These are phyloP conservation scores for Meandrina meandrites DNA, from an alignment of 92 coral and sea anemone species.

Conservation along the genomic window DNA sequence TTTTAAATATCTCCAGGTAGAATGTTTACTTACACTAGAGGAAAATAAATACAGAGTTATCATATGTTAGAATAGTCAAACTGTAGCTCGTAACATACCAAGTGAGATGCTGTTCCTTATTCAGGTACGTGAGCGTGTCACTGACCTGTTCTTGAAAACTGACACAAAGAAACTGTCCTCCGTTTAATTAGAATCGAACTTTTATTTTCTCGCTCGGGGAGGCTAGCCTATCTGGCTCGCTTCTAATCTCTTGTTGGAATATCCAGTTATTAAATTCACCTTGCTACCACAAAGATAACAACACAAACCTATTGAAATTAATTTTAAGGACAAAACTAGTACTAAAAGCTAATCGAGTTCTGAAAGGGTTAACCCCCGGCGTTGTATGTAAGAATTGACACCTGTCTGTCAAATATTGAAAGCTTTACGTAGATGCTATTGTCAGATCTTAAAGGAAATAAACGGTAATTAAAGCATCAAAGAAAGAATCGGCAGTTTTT, in stretches of 20 bases:
- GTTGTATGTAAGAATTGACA: not conserved
- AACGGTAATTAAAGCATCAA: not conserved
- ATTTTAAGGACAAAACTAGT: not conserved
- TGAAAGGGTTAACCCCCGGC: not conserved
- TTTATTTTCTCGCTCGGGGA: not conserved
- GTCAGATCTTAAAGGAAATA: not conserved
- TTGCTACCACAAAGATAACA: not conserved
- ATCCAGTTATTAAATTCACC: conserved; percentile 16
- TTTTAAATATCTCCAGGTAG: too few relatives aligned
- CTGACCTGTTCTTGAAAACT: not conserved
- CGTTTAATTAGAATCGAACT: not conserved
- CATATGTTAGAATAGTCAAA: not conserved
- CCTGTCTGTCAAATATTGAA: not conserved
- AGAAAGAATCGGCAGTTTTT: not conserved
- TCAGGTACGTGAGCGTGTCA: not conserved
- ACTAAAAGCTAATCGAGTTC: conserved; percentile 14
- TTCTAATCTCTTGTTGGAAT: not conserved
- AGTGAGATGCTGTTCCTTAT: not conserved
- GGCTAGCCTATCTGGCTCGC: not conserved
- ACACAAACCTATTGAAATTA: not conserved
- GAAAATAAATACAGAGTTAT: not conserved
- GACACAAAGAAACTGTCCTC: not conserved
- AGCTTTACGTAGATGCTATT: not conserved
- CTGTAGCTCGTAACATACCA: not conserved
- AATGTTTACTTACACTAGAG: not conserved